A percentile compares a stretch with the other conserved stretches of the same genome.
Conservation (phyloP, 2,113 vertebrate genomes). For the Apaloderma vittatum region DNA sequence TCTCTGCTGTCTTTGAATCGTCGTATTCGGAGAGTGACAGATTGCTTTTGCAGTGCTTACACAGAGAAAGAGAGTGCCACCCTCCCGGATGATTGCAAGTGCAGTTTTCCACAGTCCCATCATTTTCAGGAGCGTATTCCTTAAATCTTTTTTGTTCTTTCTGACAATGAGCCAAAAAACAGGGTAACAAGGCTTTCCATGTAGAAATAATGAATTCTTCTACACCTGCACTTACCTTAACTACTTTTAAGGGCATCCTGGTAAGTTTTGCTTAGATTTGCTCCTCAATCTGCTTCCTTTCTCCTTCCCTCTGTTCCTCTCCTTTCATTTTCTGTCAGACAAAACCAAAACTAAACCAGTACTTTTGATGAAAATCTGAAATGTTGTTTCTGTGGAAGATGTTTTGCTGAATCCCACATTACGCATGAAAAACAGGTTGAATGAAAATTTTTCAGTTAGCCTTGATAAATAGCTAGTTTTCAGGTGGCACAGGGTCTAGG, state of each 20-base stretch:
- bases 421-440: background rate
- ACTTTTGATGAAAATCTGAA: background rate
- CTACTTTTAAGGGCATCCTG: background rate
- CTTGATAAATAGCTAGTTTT: slow-evolving; percentile 21
- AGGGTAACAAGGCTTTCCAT: background rate
- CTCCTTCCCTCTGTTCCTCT: accelerated
- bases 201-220: background rate
- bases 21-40: background rate
- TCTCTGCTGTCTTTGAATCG: background rate
- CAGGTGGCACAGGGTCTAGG: background rate
- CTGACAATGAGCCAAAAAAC: background rate
- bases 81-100: background rate
- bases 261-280: background rate
- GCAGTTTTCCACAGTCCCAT: background rate
- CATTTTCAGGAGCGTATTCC: background rate
- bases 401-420: background rate
- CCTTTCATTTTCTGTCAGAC: background rate
- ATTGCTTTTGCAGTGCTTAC: background rate
- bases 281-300: background rate
- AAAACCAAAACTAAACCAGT: background rate
- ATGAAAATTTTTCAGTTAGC: background rate
- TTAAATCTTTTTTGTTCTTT: background rate
- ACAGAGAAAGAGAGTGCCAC: background rate
- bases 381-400: background rate
- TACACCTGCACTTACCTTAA: background rate